Conservation (phyloP, 2,113 vertebrate genomes). For the Acrocephalus kingi region DNA sequence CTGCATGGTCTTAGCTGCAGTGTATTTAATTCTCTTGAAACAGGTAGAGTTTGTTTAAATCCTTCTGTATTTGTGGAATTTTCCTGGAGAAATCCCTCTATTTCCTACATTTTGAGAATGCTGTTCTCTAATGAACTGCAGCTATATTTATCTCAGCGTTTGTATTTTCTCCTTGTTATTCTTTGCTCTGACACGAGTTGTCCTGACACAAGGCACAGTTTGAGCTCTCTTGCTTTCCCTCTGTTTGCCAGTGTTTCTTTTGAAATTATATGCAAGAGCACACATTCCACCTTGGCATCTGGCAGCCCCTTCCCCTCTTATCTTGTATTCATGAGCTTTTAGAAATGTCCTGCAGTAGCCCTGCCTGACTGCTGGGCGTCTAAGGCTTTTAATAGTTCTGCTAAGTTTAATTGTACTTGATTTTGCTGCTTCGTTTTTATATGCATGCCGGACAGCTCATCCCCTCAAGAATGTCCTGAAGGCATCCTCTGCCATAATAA, state of each 20-base stretch:
- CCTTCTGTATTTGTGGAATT: neutral
- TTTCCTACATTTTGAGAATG: neutral
- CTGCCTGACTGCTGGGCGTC: neutral
- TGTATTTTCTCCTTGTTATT: neutral
- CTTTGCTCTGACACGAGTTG: neutral
- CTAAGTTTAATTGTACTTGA: slow-evolving; percentile 58
- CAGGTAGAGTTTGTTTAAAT: neutral
- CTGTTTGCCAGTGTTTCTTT: neutral
- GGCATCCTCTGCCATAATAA: slow-evolving; percentile 44
- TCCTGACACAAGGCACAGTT: neutral
- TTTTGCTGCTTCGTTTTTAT: slow-evolving; percentile 49
- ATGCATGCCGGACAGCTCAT: slow-evolving; percentile 51
- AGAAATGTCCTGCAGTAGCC: neutral
- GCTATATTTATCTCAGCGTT: neutral
- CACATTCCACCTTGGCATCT: neutral
- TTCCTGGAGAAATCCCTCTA: neutral
- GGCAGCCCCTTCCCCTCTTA: neutral
- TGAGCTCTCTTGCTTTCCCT: neutral
- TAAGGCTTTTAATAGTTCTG: slow-evolving; percentile 42
- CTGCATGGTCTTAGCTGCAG: neutral
- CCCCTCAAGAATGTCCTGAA: slow-evolving; percentile 59
- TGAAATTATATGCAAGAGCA: neutral
- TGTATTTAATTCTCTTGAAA: neutral
- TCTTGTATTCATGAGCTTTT: neutral
- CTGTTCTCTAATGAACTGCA: neutral